phyloP scores from a whole-genome alignment of 2,888 invertebrate genomes.

The Tupiocoris notatus region DNA sequence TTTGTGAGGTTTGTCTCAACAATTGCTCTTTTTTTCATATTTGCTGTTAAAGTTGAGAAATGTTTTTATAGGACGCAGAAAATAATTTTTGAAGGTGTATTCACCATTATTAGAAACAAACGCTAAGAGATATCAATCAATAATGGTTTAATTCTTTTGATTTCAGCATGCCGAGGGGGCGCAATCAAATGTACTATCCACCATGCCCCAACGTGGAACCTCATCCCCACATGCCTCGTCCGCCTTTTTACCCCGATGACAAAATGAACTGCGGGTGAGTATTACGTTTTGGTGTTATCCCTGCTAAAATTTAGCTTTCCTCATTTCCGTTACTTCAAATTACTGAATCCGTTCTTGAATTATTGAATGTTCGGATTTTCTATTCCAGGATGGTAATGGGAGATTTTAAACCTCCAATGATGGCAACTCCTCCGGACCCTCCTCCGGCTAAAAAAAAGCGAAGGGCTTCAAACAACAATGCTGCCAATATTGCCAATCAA shows the following conservation, averaged over 20 bases:
- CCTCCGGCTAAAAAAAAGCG: conserved; percentile 75
- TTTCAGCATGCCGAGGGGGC: conserved; percentile 53
- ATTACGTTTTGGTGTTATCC: not conserved
- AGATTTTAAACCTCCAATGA: conserved; percentile 55
- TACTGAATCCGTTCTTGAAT: no score
- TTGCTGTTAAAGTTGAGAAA: no score
- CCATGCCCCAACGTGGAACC: conserved; percentile 50
- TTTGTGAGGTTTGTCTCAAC: conserved; percentile 56
- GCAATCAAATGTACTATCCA: conserved; percentile 53
- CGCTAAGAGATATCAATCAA: no score
- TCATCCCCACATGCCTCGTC: conserved; percentile 52
- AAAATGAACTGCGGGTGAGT: conserved; percentile 51
- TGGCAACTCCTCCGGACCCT: conserved; percentile 48
- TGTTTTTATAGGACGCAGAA: no score
- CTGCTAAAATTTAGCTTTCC: not conserved
- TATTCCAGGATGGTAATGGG: conserved; percentile 66
- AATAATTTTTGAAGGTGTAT: no score
- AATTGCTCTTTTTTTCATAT: no score
- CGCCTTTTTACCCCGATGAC: conserved; percentile 52
- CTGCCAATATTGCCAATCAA: conserved; percentile 61
- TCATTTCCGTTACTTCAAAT: not conserved
- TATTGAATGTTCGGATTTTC: no score
- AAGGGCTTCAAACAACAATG: conserved; percentile 66
- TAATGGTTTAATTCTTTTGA: no score
- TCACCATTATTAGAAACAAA: no score